Evolutionary conservation across 2,113 vertebrate species (phyloP), one percentile per base, ranked within the genome.

Genomic region (Lanius ludovicianus): DNA sequence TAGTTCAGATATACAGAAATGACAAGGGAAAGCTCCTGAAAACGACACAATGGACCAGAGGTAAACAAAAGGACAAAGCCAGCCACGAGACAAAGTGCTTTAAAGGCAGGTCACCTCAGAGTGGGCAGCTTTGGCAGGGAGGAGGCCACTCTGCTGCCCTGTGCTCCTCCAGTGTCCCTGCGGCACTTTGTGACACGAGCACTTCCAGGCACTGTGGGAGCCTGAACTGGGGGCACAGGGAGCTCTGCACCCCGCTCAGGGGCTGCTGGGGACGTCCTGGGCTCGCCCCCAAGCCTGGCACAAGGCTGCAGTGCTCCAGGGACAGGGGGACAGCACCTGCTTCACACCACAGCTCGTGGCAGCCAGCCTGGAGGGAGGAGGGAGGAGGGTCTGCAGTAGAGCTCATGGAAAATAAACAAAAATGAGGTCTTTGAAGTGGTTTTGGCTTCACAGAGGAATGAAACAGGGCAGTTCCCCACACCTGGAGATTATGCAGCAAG

Each of bases 211-310:
- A 37, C 37, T 37, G 37, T 37, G 37, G 37, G 37, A 37, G 37
- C 37, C 37, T 37, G 37, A 37, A 37, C 37, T 37, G 37, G 37
- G 17, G 44, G 16, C 28, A 14, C 4, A 21, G 74, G 2, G 16
- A 39, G 65, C 53, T 11, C 64, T 53, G 64, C 42, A 1, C 35
- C 46, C 13, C 0, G 0, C 30, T 3, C n/a, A 27, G 63, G 6
- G 69, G 33, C 33, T 35, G 44, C 2, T 6, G 35, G 41, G 16
- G 16, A 15, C 7, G 46, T 42, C 56, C 55, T 60, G 35, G 24
- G 55, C 70, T 33, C 46, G 2, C 17, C 42, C 42, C 16, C 42
- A 44, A 17, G 15, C 16, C 16, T 18, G 14, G 42, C 42, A 44
- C 42, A 6, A 42, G 31, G 56, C 73, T 60, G 35, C 55, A 25